Base-by-base conservation (phyloP, 1,140 invertebrate genomes). In the Platyscapa corneri region DNA sequence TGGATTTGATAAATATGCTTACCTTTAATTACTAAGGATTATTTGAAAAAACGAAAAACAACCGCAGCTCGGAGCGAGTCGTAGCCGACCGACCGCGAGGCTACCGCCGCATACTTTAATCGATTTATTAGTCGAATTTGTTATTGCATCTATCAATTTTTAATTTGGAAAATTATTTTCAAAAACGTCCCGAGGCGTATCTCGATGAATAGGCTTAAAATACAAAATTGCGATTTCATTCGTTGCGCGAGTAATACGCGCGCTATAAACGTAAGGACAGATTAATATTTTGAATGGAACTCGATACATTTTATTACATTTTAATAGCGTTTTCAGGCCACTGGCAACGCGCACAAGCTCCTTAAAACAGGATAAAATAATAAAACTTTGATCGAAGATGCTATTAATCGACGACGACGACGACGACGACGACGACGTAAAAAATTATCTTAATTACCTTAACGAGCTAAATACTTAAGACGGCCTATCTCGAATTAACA, bases 1-100 rank as follows among this genome's bases (percentile, higher is more conserved):
- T 56, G 16, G 27, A 10, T 64, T 83, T 83, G 56, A 83, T 83
- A 83, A 83, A 83, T 83, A 75, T 42, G 10, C 10, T 74, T 74
- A 60, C 34, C 0, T 30, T 23, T 60, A 65, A 74, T 82, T 75
- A 74, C 49, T 39, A 37, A 34, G 70, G 39, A 60, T 75, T 49
- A 56, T 72, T 72, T 49, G 32, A 6, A 30, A 72, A 82, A 82
- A 39, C 30, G 65, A 6, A 82, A 81, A 70, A 46, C 60, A 20
- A 32, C 20, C 18, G 46, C 65, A 30, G 3, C 20, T 65, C 23
- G 32, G 14, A 14, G 37, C 32, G 34, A 39, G n/a, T n/a, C n/a
- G n/a, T n/a, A n/a, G n/a, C n/a, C n/a, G n/a, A n/a, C n/a, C n/a
- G n/a, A n/a, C n/a, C n/a, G n/a, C n/a, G n/a, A n/a, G n/a, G n/a